Base-by-base conservation (phyloP, 1,140 invertebrate species). In the Heliothis subflexa region DNA sequence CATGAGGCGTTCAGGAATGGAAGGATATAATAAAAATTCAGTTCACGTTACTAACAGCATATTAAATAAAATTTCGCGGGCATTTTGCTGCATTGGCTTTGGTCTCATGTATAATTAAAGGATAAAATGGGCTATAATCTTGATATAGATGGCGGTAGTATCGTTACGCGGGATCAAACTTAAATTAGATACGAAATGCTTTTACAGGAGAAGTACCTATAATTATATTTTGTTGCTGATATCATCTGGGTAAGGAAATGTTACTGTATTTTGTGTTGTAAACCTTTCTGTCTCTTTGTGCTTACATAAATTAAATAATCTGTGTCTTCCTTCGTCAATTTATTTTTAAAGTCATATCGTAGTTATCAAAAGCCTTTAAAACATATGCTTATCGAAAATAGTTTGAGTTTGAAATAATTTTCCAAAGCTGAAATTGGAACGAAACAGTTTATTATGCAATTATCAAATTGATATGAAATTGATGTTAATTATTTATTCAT, bases 111-210 rank as follows among this genome's bases (percentile, higher is more conserved):
- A 71, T 71, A 71, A 71, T 71, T 71, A 71, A 71, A 71, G 49
- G 68, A 71, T 71, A 70, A 70, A 70, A 52, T 70, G 47, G 47
- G 47, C 66, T 28, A 70, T 70, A 70, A 70, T 70, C 66, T 70
- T 50, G 66, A 70, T 70, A 52, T 52, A 70, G 66, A 70, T 52
- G 47, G 33, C 33, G 9, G 47, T 14, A 47, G 9, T 52, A 70
- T 55, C 49, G 68, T 55, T 55, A 71, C 45, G 7, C 28, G n/a
- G 49, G 68, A 71, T 71, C 52, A 71, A 71, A 50, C 18, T 50
- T 70, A 33, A 66, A 55, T 71, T 54, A 55, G 50, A 40, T 50
- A 40, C 2, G 25, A 33, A 71, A 71, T 71, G 52, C 47, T 70
- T 52, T 47, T 64, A 66, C 62, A 14, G 21, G 21, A 52, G 16